Conservation (phyloP, 2,797 vertebrate genomes). For the Chloroceryle inda region DNA sequence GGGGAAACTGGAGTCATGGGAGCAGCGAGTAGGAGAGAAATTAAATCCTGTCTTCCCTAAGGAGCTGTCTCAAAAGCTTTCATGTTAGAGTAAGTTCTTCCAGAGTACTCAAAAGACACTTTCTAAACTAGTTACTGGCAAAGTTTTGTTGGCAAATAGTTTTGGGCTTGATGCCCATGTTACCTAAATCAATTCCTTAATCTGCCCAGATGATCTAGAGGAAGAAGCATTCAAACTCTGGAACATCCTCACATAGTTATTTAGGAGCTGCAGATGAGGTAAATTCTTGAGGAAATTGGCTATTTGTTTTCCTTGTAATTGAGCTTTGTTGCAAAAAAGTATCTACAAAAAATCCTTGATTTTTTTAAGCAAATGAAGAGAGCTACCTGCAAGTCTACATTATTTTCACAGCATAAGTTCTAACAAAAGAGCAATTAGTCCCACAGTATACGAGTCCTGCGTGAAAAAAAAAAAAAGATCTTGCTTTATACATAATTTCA, state of each 20-base stretch:
- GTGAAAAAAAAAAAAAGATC: neutral
- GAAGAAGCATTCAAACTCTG: neutral
- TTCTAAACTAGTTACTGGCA: neutral
- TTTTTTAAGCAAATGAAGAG: neutral
- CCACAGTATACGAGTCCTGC: neutral
- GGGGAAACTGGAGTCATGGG: neutral
- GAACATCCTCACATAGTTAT: neutral
- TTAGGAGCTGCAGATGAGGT: neutral
- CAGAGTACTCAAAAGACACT: neutral
- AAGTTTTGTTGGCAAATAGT: neutral
- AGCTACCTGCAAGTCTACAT: neutral
- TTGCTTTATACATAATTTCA: neutral
- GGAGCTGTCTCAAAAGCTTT: neutral
- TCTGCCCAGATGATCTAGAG: neutral
- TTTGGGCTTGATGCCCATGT: neutral
- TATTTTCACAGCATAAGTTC: neutral
- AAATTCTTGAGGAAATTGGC: neutral
- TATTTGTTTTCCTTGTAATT: neutral
- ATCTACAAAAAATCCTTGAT: neutral
- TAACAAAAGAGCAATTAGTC: neutral
- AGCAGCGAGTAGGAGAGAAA: neutral
- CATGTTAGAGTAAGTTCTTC: neutral
- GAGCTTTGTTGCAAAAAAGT: neutral
- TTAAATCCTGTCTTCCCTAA: neutral
- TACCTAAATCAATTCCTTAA: neutral